Conservation (phyloP, 2,113 vertebrate species). For the Nyctereutes procyonoides region DNA sequence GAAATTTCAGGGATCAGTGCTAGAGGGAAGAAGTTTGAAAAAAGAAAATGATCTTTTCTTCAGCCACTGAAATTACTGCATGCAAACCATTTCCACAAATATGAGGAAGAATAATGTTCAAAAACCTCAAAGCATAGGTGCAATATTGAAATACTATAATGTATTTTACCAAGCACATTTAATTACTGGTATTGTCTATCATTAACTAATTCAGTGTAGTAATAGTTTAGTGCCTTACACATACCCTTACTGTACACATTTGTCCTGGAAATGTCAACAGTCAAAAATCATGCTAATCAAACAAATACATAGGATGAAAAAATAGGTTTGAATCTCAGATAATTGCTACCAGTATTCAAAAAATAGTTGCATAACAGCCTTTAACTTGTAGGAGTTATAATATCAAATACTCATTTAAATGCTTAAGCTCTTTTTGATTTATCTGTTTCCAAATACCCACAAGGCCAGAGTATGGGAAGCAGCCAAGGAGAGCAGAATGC, state of each 20-base stretch:
- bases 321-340: not conserved
- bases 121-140: not conserved
- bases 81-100: not conserved
- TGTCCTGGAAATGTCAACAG: not conserved
- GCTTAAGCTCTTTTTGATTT: slow-evolving; percentile 39
- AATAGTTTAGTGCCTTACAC: not conserved
- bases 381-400: not conserved
- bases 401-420: slow-evolving; percentile 18
- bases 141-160: not conserved
- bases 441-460: slow-evolving; percentile 6
- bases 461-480: not conserved
- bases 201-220: not conserved
- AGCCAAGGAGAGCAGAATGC: slow-evolving; percentile 29
- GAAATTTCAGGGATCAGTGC: not conserved
- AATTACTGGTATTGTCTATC: not conserved
- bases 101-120: not conserved
- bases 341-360: not conserved
- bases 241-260: not conserved
- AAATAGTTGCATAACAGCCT: slow-evolving; percentile 16
- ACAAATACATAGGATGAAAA: not conserved
- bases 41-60: not conserved
- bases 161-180: not conserved
- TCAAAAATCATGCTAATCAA: not conserved
- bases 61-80: not conserved
- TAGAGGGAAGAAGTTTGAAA: not conserved